Base-by-base conservation (phyloP, 2,797 vertebrate species). In the Sebastes oblongus region DNA sequence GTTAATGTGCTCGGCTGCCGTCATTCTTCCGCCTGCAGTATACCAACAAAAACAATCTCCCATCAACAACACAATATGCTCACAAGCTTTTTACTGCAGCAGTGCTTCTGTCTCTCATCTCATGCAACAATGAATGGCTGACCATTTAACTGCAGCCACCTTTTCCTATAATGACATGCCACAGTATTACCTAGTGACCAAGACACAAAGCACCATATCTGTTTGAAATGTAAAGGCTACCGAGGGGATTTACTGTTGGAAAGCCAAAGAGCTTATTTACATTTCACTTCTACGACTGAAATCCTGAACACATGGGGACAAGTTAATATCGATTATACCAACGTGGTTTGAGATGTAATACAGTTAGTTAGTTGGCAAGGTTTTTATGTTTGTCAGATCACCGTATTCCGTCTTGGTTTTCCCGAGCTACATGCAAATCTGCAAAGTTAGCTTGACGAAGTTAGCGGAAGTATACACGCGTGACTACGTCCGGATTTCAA, bases 1-100 rank as follows among this genome's bases (percentile, higher is more conserved):
- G 91, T 93, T 89, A 94, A 91, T 90, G 76, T 82, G 80, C 74
- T 79, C 22, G 5, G 72, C 75, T 75, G 78, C 75, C 14, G 72
- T 83, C 74, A 73, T 87, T 87, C 72, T 79, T 70, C 85, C 66
- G 65, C 73, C 77, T 39, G 68, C 66, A 59, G 85, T 74, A 75
- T 22, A 77, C 50, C 65, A 80, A 84, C 84, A 80, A 83, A 78
- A 75, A 67, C 77, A 29, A 59, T 75, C 84, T 84, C 77, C 66
- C 66, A 79, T 72, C 50, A 77, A 67, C 75, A 69, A 52, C 61
- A 46, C 69, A n/a, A 58, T 24, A 69, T 61, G 56, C 66, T 74
- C 55, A 36, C 52, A 8, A 60, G 78, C 60, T n/a, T 79, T 79
- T 71, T 42, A 55, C 58, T 72, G 39, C 25, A 58, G 61, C 73